These are phyloP conservation scores for Drosophila ustulata DNA, from an alignment of 2,888 invertebrate species.

Conservation along the genomic window DNA sequence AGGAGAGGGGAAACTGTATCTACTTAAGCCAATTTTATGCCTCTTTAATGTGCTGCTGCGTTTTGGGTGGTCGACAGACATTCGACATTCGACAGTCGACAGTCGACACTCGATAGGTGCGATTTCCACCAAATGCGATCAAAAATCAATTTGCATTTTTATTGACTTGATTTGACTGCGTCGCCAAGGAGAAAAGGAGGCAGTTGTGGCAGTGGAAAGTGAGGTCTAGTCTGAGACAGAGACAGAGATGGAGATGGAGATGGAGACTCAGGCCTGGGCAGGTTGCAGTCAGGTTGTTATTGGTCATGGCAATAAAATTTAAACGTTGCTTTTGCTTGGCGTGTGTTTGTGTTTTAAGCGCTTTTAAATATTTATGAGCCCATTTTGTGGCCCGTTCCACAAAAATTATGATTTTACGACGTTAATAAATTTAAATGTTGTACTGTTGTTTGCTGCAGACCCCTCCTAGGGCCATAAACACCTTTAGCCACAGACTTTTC, in stretches of 20 bases:
- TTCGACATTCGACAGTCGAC: conserved; percentile 12
- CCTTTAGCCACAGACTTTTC: background rate
- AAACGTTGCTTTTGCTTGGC: conserved; percentile 58
- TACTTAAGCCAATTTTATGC: conserved; percentile 63
- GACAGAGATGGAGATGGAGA: too few relatives aligned
- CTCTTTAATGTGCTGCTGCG: conserved; percentile 63
- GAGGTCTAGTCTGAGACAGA: background rate
- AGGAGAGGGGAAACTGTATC: conserved; percentile 1
- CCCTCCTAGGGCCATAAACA: conserved; percentile 20
- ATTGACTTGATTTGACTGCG: conserved; percentile 51
- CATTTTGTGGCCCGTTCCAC: conserved; percentile 49
- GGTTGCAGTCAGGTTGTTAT: conserved; percentile 23
- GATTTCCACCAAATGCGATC: conserved; percentile 66
- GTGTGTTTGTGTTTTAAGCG: conserved; percentile 64
- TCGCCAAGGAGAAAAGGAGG: conserved; percentile 17
- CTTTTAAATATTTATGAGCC: conserved; percentile 76
- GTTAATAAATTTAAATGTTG: conserved; percentile 74
- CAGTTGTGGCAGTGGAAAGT: background rate
- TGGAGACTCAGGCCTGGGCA: background rate
- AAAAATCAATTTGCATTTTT: conserved; percentile 73
- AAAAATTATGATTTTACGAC: conserved; percentile 75
- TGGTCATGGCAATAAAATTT: conserved; percentile 68
- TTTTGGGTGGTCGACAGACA: conserved; percentile 65
- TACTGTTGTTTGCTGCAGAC: conserved; percentile 37
- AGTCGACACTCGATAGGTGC: conserved; percentile 59